phyloP scores from a whole-genome alignment of 2,888 invertebrate species.

The Nephrocerus scutellatus region DNA sequence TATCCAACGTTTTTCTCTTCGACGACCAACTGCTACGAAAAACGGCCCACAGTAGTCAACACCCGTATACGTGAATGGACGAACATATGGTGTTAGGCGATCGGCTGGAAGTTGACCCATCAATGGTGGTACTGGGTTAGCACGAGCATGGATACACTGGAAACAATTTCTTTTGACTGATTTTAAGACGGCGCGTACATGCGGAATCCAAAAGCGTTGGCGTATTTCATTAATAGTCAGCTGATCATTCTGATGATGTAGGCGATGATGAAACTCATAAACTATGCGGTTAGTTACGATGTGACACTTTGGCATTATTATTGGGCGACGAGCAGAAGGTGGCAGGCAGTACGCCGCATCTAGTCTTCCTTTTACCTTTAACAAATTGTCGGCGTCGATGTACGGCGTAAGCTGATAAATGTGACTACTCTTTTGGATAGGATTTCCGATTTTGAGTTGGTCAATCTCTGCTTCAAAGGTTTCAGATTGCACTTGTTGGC shows the following conservation, averaged over 20 bases:
- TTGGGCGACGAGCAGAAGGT: slow-evolving; percentile 3
- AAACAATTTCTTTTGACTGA: background rate
- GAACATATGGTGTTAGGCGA: slow-evolving; percentile 4
- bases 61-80: slow-evolving; percentile 19
- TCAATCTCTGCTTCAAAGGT: background rate
- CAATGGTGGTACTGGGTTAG: slow-evolving; percentile 5
- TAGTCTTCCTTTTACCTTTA: slow-evolving; percentile 1
- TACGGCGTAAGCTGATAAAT: background rate
- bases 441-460: background rate
- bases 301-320: slow-evolving; percentile 5
- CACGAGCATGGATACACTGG: background rate
- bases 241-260: slow-evolving; percentile 10
- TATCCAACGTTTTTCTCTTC: slow-evolving; percentile 13
- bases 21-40: slow-evolving; percentile 10
- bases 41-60: slow-evolving; percentile 24
- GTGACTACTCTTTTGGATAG: background rate
- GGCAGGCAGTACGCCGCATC: slow-evolving; percentile 6
- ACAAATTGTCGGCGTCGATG: too few relatives aligned
- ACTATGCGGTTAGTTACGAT: background rate
- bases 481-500: slow-evolving; percentile 29
- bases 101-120: slow-evolving; percentile 3
- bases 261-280: background rate
- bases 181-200: slow-evolving; percentile 3
- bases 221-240: slow-evolving; percentile 12
- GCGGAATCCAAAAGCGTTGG: slow-evolving; percentile 8